Evolutionary conservation across 2,797 vertebrate genomes (phyloP).

Genomic region (Hippocampus kuda): DNA sequence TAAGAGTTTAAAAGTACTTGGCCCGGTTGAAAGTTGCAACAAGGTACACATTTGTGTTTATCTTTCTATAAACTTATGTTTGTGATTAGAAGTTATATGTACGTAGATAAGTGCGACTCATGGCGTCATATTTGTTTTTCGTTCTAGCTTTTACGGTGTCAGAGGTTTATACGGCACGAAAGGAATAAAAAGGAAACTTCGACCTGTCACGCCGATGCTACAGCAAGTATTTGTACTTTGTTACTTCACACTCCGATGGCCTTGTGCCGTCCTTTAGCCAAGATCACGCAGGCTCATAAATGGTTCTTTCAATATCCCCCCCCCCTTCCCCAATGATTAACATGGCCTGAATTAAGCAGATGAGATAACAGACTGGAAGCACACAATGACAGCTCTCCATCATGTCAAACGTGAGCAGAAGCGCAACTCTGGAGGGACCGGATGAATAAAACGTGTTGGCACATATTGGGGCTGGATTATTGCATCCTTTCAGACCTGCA

Average conservation of each 20-base stretch:
- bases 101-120: no score
- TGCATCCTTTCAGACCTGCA: constrained; percentile 58
- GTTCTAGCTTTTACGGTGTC: no score
- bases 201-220: no score
- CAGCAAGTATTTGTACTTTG: neutral
- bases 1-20: no score
- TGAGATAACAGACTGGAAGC: constrained; percentile 47
- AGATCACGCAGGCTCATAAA: neutral
- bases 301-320: neutral
- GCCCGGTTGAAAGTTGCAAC: no score
- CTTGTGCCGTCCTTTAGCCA: neutral
- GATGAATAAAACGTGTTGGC: constrained; percentile 38
- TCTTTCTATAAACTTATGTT: no score
- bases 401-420: constrained; percentile 44
- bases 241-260: neutral
- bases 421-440: constrained; percentile 49
- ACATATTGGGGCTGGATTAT: constrained; percentile 57
- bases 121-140: no score
- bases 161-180: no score
- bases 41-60: no score
- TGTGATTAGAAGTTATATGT: no score
- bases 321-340: neutral
- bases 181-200: no score
- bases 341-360: constrained; percentile 19
- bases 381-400: constrained; percentile 53